Evolutionary conservation across 2,888 invertebrate genomes (phyloP), one percentile per base, ranked within the genome.

Genomic region (Ctenicera cuprea): DNA sequence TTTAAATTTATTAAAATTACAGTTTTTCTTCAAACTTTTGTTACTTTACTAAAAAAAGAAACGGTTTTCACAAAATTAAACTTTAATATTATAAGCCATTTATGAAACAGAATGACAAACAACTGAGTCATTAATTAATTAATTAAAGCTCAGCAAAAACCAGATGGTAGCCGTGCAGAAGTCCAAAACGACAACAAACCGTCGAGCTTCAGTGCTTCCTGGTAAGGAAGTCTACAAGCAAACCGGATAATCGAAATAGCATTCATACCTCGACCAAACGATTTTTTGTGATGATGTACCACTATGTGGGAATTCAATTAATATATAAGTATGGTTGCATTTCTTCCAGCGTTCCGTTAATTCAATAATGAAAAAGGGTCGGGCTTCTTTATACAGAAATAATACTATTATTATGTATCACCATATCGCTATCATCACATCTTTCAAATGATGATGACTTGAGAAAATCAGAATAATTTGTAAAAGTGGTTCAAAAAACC

Each of bases 171-270:
- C 16, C 59, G 38, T 16, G 33, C 37, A 16, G 38, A 14, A 38
- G 38, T 9, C 37, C 38, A 38, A 37, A 37, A 59, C 37, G 16
- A 59, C 38, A 20, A 59, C 38, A 38, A 59, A 59, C 20, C 18
- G 59, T 41, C 38, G 59, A 38, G 59, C 59, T 38, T 41, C 41
- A 12, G 1, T 38, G 38, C 59, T 59, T 59, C 59, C 59, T 59
- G 59, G 38, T 59, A 59, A 59, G 59, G 38, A 59, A 38, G 59
- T 59, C 38, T 38, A 38, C 18, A 14, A 38, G 30, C 9, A 20
- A 59, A 59, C 59, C 59, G 38, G 59, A 59, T 59, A 59, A 38
- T 59, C 59, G n/a, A 59, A 59, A 59, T 59, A 38, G 18, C 38
- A 20, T 14, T 20, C 37, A 30, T 57, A 37, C 57, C 33, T 57